These are phyloP conservation scores for Itoplectis maculator DNA, from an alignment of 2,888 invertebrate species.

Conservation along the genomic window DNA sequence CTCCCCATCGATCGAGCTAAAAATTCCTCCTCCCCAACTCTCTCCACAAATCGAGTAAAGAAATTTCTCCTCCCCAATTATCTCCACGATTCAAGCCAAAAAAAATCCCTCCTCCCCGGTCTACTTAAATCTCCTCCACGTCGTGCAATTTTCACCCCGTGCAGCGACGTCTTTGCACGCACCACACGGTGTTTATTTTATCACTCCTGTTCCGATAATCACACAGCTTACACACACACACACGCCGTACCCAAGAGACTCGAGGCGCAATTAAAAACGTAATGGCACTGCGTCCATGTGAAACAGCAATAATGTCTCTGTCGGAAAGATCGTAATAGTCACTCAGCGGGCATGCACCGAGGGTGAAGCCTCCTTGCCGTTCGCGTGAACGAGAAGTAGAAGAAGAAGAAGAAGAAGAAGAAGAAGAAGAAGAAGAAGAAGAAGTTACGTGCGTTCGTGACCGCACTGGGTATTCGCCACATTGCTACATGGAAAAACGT, in stretches of 20 bases:
- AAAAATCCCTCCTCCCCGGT: background rate
- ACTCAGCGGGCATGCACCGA: constrained; percentile 12
- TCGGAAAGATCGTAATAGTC: constrained; percentile 34
- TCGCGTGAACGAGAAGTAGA: constrained; percentile 6
- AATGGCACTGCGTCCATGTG: background rate
- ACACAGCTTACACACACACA: background rate
- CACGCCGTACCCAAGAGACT: background rate
- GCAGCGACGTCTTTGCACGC: background rate
- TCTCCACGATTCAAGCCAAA: too few relatives aligned
- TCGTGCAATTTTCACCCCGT: background rate
- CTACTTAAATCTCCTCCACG: background rate
- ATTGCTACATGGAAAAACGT: background rate
- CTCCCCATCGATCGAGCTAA: too few relatives aligned
- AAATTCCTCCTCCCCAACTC: too few relatives aligned
- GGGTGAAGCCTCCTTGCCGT: background rate
- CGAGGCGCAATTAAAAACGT: background rate
- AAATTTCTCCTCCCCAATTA: too few relatives aligned
- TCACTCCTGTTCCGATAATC: background rate
- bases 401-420: constrained; percentile 21
- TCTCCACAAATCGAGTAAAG: too few relatives aligned
- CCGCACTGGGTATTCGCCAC: constrained; percentile 1
- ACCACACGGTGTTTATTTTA: constrained; percentile 1
- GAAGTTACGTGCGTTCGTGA: constrained; percentile 58
- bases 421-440: constrained; percentile 13
- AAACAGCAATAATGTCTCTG: constrained; percentile 21